Conservation (phyloP, 2,797 vertebrate species). For the Sternarchorhynchus goeldii region DNA sequence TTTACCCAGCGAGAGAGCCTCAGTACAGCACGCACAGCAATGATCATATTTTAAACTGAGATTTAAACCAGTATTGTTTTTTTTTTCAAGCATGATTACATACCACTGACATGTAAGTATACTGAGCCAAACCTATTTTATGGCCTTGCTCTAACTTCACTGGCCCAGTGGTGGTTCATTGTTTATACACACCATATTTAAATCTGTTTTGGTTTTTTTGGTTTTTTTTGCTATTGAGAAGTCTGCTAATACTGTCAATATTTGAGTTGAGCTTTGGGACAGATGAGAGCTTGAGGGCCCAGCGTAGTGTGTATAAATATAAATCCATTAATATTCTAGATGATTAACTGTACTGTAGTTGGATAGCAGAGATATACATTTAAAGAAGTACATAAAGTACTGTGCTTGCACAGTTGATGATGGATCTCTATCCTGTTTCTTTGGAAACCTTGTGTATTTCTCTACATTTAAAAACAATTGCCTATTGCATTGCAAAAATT, state of each 20-base stretch:
- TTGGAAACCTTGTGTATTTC: no score
- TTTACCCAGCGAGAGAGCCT: constrained; percentile 72
- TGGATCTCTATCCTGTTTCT: no score
- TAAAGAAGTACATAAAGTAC: not conserved
- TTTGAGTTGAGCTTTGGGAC: constrained; percentile 21
- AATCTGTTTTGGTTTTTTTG: no score
- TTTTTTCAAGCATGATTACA: constrained; percentile 38
- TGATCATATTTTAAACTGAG: constrained; percentile 45
- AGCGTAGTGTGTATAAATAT: no score
- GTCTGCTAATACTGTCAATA: constrained; percentile 46
- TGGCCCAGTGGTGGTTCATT: not conserved
- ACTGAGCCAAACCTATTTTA: constrained; percentile 5
- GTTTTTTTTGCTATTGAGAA: constrained; percentile 47
- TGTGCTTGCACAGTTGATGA: no score
- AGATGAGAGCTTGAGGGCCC: constrained; percentile 7
- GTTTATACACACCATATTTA: constrained; percentile 47
- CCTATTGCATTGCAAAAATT: not conserved
- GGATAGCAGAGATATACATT: not conserved
- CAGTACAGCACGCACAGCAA: constrained; percentile 50
- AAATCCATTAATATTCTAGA: no score
- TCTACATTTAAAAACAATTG: no score
- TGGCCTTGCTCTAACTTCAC: constrained; percentile 36
- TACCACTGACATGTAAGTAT: constrained; percentile 45
- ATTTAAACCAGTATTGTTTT: constrained; percentile 39
- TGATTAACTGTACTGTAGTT: no score